Base-by-base conservation (phyloP, 1,140 invertebrate species). In the Elysia chlorotica region DNA sequence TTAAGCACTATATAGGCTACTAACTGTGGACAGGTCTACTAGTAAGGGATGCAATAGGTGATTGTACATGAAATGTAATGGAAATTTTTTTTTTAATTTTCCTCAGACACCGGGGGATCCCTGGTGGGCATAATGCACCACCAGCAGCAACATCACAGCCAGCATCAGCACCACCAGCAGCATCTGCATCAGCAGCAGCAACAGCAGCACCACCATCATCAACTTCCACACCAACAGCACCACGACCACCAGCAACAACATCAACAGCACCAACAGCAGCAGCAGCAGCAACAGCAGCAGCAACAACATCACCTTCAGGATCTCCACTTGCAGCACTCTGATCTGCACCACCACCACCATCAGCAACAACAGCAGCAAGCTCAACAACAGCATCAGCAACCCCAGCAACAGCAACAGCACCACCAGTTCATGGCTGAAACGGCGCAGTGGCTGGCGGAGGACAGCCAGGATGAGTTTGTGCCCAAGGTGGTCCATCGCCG, bases 401-500 rank as follows among this genome's bases (percentile, higher is more conserved):
- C 10, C 10, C 41, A 48, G 41, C 41, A 48, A 54, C 41, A 54
- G 28, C 61, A 35, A 23, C 61, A 63, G 35, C 25, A 63, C 10
- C 61, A 63, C 28, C 61, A 28, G 25, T 63, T 63, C 31, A 35
- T 63, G 61, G 14, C 25, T 5, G 33, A 63, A 25, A 35, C 33
- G 0, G 35, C 54, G 3, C 68, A 23, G 5, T 71, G 68, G 74
- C 53, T 66, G 23, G 31, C 41, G 2, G 62, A 61, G n/a, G 41
- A 65, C 48, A 41, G 38, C 33, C 23, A 65, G 14, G 36, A 30
- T 5, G 33, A 65, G 19, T 35, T 67, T 17, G 62, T 74, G 65
- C 72, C 72, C n/a, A 76, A 76, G 37, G n/a, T 74, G 2, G 61
- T 53, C 0, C 66, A 73, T 35, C 36, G 78, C 28, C 57, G 66